Percentiles rank a stretch among this genome's conserved stretches.
Conservation (phyloP, 2,888 invertebrate genomes). For the Sycophila texana region DNA sequence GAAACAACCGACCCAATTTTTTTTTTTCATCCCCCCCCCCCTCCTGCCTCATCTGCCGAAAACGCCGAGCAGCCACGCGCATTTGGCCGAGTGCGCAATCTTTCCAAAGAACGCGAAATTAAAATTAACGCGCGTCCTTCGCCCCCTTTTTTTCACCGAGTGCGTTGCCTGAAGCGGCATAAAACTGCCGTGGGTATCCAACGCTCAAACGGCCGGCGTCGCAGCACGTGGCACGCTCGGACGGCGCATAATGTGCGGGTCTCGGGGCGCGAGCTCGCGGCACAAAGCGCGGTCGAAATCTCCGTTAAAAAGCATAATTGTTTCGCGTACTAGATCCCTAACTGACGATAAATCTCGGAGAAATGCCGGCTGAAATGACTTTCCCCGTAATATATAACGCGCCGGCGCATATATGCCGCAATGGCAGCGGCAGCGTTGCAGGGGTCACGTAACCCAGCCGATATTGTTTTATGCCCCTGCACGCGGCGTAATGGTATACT, state of each 20-base stretch:
- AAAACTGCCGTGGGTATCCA: neutral
- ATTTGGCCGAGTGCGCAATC: neutral
- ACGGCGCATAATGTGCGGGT: neutral
- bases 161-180: neutral
- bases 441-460: constrained; percentile 55
- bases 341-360: constrained; percentile 50
- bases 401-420: constrained; percentile 16
- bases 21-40: no score
- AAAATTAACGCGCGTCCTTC: constrained; percentile 14
- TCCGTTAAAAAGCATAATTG: constrained; percentile 57
- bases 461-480: constrained; percentile 56
- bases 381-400: constrained; percentile 48
- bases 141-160: neutral
- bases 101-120: constrained; percentile 10
- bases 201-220: no score
- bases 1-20: constrained; percentile 5
- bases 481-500: constrained; percentile 51
- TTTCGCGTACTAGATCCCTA: constrained; percentile 55
- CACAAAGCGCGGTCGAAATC: constrained; percentile 46
- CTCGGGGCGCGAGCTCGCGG: constrained; percentile 11
- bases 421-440: constrained; percentile 17
- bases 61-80: neutral
- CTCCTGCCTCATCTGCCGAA: neutral
- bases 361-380: constrained; percentile 48
- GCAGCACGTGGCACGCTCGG: neutral